These are phyloP conservation scores for Catocala sponsa DNA, from an alignment of 2,888 invertebrate species.

Conservation along the genomic window DNA sequence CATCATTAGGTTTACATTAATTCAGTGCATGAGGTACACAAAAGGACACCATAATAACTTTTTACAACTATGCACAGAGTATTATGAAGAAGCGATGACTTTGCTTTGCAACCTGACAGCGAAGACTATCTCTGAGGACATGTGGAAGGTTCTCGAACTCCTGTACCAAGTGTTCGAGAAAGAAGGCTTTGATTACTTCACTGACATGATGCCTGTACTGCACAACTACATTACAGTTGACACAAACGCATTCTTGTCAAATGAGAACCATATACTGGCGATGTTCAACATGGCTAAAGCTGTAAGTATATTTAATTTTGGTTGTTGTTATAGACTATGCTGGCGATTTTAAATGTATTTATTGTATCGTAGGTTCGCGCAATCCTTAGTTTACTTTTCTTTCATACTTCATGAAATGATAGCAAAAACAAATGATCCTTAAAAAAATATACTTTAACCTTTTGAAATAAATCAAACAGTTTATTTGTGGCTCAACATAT, in stretches of 20 bases:
- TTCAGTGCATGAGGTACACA: too few species aligned
- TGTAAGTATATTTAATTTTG: conserved; percentile 80
- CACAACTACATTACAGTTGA: conserved; percentile 99
- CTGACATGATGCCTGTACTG: conserved; percentile 99
- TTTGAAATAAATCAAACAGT: too few species aligned
- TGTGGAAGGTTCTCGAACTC: conserved; percentile 98
- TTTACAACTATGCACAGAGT: conserved; percentile 88
- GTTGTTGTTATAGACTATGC: neutral
- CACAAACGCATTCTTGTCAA: conserved; percentile 96
- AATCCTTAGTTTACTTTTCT: too few species aligned
- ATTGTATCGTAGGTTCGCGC: too few species aligned
- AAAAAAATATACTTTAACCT: too few species aligned
- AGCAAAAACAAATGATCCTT: too few species aligned
- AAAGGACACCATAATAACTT: too few species aligned
- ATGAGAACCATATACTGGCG: conserved; percentile 95
- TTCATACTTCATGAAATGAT: too few species aligned
- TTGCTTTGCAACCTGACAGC: conserved; percentile 97
- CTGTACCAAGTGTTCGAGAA: conserved; percentile 97
- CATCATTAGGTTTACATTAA: too few species aligned
- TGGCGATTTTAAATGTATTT: too few species aligned
- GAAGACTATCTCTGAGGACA: conserved; percentile 95
- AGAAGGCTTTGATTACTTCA: conserved; percentile 98
- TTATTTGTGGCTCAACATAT: too few species aligned
- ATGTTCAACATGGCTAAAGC: conserved; percentile 98
- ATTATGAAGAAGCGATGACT: conserved; percentile 98